Percentiles rank a stretch among this genome's conserved stretches.
Conservation (phyloP, 2,888 invertebrate genomes). For the Sarcophaga variegata region DNA sequence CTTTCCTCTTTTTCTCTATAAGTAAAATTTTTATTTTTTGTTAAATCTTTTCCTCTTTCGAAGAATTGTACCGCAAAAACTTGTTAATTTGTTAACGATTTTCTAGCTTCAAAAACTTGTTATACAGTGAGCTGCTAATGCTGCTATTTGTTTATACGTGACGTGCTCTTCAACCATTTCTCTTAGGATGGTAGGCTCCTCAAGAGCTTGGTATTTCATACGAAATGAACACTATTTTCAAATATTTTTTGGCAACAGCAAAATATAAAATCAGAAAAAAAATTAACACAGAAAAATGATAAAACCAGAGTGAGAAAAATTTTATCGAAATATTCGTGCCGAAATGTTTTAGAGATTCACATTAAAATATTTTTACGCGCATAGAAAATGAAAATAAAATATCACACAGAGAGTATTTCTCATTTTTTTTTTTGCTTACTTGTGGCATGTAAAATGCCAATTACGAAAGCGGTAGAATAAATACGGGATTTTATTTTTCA, state of each 20-base stretch:
- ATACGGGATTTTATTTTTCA: no score
- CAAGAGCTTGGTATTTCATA: background rate
- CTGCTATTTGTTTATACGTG: slow-evolving; percentile 32
- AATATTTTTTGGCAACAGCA: no score
- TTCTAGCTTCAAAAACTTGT: slow-evolving; percentile 1
- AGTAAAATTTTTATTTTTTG: no score
- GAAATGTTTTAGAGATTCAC: slow-evolving; percentile 34
- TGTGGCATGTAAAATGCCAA: no score
- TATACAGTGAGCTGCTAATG: background rate
- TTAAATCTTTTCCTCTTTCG: background rate
- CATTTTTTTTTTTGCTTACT: no score
- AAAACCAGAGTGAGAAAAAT: background rate
- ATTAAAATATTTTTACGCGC: background rate
- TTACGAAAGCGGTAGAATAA: no score
- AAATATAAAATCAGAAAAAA: background rate
- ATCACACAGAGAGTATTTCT: no score
- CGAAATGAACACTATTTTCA: no score
- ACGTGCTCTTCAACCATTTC: background rate
- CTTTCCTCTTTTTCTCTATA: no score
- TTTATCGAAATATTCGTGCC: slow-evolving; percentile 30
- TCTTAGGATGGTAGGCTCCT: no score
- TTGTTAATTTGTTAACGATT: slow-evolving; percentile 63
- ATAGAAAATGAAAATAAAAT: background rate
- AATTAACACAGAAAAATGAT: no score
- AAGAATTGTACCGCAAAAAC: background rate